Evolutionary conservation across 2,113 vertebrate species (phyloP).

Genomic region (Cygnus atratus): DNA sequence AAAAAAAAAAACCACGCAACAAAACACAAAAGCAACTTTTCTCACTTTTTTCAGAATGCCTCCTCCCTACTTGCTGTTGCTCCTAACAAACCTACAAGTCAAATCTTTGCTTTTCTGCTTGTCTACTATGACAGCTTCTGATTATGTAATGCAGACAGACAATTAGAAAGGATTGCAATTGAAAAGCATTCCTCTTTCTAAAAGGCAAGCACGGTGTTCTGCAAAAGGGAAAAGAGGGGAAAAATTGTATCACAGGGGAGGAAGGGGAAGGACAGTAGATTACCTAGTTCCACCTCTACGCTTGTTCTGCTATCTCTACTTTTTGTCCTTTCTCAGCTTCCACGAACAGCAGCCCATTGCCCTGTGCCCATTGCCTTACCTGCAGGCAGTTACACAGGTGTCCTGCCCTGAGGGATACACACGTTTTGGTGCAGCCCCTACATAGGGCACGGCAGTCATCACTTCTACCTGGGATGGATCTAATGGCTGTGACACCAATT

Average conservation of each 20-base stretch:
- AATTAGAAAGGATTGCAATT: not conserved
- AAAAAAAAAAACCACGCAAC: not conserved
- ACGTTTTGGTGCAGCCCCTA: not conserved
- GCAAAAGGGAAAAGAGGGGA: not conserved
- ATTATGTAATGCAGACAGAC: not conserved
- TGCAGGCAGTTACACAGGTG: not conserved
- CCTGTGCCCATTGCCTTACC: accelerated
- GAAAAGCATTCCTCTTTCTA: not conserved
- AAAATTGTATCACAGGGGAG: not conserved
- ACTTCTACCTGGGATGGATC: not conserved
- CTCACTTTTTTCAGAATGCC: not conserved
- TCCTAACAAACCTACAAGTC: not conserved
- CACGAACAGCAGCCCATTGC: not conserved
- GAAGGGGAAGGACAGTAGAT: accelerated
- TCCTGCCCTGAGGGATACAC: not conserved
- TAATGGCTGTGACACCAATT: not conserved
- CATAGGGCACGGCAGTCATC: accelerated
- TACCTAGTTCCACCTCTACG: not conserved
- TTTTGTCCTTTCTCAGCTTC: not conserved
- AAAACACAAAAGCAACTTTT: not conserved
- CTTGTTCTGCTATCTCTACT: not conserved
- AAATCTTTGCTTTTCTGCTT: not conserved
- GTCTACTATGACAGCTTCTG: not conserved
- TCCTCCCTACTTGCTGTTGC: not conserved
- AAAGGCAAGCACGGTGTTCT: not conserved